Evolutionary conservation across 2,888 invertebrate genomes (phyloP).

Genomic region (Chironomus riparius): DNA sequence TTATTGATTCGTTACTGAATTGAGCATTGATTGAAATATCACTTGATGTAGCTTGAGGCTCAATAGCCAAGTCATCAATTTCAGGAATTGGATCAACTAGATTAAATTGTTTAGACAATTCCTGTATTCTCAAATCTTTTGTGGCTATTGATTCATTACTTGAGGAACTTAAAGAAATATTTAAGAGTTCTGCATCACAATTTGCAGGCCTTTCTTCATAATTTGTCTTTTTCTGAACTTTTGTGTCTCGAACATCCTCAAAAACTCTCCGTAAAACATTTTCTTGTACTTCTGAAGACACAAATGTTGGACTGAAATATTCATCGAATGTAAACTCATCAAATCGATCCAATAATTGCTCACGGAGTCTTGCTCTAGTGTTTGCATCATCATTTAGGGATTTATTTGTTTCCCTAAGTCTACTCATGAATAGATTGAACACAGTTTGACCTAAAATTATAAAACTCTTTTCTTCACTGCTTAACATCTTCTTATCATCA

Average conservation of each 20-base stretch:
- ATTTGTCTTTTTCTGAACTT: too few species aligned
- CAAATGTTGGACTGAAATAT: background rate
- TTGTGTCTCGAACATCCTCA: background rate
- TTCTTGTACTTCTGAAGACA: background rate
- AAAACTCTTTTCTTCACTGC: slow-evolving; percentile 12
- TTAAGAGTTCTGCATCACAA: too few species aligned
- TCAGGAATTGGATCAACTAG: too few species aligned
- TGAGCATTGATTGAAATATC: too few species aligned
- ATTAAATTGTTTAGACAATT: too few species aligned
- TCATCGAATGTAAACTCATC: slow-evolving; percentile 17
- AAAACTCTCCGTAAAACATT: background rate
- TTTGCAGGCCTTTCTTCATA: too few species aligned
- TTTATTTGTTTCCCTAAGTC: background rate
- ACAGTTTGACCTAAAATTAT: slow-evolving; percentile 1
- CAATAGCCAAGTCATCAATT: too few species aligned
- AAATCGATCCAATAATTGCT: slow-evolving; percentile 6
- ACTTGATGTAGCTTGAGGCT: too few species aligned
- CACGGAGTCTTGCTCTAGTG: background rate
- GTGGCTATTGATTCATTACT: too few species aligned
- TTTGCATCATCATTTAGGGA: background rate
- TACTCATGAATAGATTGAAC: slow-evolving; percentile 4
- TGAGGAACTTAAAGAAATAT: too few species aligned
- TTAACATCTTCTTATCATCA: background rate
- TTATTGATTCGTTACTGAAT: too few species aligned
- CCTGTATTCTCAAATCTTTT: too few species aligned